phyloP scores from a whole-genome alignment of 2,888 invertebrate species.

The Diarsia rubi region DNA sequence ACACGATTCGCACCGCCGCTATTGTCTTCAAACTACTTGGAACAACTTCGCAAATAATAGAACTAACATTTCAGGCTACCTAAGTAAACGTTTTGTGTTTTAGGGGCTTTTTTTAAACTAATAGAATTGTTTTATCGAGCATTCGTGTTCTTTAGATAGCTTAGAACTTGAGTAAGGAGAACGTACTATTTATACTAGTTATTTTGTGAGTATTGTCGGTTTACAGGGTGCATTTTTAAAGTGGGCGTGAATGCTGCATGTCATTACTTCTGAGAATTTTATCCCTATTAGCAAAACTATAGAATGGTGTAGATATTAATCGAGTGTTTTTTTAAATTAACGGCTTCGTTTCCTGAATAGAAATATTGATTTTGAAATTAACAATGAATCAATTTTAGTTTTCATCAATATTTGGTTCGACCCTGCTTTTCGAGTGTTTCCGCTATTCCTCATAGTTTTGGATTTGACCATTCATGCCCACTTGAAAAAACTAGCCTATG shows the following conservation, averaged over 20 bases:
- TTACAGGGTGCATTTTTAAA: not conserved
- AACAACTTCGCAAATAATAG: slow-evolving; percentile 50
- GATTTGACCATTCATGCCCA: not conserved
- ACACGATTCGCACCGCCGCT: slow-evolving; percentile 47
- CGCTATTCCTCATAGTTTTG: not conserved
- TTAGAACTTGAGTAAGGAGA: not conserved
- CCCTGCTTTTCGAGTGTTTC: not conserved
- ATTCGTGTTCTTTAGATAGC: not conserved
- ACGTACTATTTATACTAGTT: not conserved
- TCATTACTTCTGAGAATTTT: not conserved
- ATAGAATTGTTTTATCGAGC: slow-evolving; percentile 28
- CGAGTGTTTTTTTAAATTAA: not conserved
- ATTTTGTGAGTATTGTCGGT: not conserved
- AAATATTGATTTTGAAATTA: too few relatives aligned
- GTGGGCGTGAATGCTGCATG: not conserved
- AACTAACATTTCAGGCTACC: slow-evolving; percentile 44
- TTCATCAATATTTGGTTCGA: not conserved
- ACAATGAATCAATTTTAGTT: not conserved
- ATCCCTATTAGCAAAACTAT: not conserved
- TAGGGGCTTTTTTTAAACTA: slow-evolving; percentile 12
- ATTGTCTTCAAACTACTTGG: slow-evolving; percentile 58
- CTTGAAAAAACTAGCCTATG: not conserved
- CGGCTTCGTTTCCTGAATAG: not conserved
- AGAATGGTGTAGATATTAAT: not conserved
- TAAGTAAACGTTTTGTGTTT: slow-evolving; percentile 35